Conservation (phyloP, 2,888 invertebrate species). For the Caenorhabditis uteleia region DNA sequence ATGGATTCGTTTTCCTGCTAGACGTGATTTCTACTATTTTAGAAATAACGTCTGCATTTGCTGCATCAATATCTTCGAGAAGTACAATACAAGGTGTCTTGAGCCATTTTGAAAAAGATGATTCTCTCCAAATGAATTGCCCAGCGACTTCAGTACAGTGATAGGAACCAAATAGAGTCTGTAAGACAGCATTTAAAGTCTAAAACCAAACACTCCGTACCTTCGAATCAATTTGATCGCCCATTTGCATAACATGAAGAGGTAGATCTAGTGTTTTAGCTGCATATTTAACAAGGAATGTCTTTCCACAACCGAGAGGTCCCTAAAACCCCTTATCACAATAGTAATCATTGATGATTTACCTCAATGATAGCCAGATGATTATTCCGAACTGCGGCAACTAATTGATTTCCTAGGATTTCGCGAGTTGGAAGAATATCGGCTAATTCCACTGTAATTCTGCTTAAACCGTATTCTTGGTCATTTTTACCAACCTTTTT, state of each 20-base stretch:
- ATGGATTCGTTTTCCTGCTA: conserved; percentile 14
- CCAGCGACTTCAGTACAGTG: conserved; percentile 95
- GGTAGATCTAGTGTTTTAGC: conserved; percentile 79
- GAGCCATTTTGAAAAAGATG: conserved; percentile 58
- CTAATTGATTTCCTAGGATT: conserved; percentile 25
- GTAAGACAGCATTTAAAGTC: too few species aligned
- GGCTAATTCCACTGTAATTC: conserved; percentile 7
- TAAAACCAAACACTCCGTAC: too few species aligned
- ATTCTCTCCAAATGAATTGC: conserved; percentile 91
- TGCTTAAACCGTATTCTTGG: neutral
- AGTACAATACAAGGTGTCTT: conserved; percentile 80
- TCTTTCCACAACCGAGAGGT: conserved; percentile 93
- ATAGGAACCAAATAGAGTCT: conserved; percentile 87
- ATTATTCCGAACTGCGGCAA: conserved; percentile 20
- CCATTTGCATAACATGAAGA: conserved; percentile 87
- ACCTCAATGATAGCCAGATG: conserved; percentile 32
- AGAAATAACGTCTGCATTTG: conserved; percentile 85
- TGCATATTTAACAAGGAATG: conserved; percentile 84
- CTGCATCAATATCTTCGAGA: conserved; percentile 92
- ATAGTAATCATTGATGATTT: neutral
- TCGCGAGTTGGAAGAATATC: conserved; percentile 34
- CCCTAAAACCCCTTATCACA: conserved; percentile 76
- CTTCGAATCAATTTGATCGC: conserved; percentile 96
- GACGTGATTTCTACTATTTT: conserved; percentile 49
- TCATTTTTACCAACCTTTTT: conserved; percentile 14